Evolutionary conservation across 2,888 invertebrate species (phyloP), one percentile per base, ranked within the genome.

Genomic region (Megamerina dolium): DNA sequence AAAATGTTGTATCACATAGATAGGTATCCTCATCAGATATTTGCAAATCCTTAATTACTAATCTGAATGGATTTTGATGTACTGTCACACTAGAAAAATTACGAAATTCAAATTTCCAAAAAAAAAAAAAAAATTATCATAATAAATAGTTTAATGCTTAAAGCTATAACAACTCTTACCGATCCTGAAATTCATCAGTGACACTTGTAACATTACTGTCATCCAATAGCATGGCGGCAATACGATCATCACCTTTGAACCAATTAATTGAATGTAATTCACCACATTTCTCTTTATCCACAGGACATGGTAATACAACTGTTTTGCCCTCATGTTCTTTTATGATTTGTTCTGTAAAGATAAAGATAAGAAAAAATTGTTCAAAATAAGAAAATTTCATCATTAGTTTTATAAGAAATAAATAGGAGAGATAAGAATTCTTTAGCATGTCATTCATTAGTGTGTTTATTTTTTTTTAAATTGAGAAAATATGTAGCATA

Each of bases 1-100:
- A 70, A 72, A 84, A 87, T 47, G 86, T 86, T 58, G 83, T 82
- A 68, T 87, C 87, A 71, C 87, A 87, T 64, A 82, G 82, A 73
- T 86, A 87, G 52, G 79, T 75, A 46, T 83, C 85, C 63, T 87
- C 85, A 70, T 87, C 86, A 53, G 79, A 77, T 49, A 83, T 75
- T 63, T 79, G 75, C 46, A 85, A 73, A 49, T 68, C 68, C 54
- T 65, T 65, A 58, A 68, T 67, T 50, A 66, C 61, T 60, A 68
- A 59, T 58, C 68, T 65, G 56, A 63, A 65, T 45, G 61, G 60
- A 53, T 56, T 59, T 55, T 65, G 64, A 42, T 61, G 60, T 51
- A 64, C 62, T 39, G 57, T 55, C 46, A 66, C 60, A 56, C 66
- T 66, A 41, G 5, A 23, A 14, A 26, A 26, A 39, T 13, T 27